These are phyloP conservation scores for Tenthredo mesomela DNA, from an alignment of 2,888 invertebrate species.

Conservation along the genomic window DNA sequence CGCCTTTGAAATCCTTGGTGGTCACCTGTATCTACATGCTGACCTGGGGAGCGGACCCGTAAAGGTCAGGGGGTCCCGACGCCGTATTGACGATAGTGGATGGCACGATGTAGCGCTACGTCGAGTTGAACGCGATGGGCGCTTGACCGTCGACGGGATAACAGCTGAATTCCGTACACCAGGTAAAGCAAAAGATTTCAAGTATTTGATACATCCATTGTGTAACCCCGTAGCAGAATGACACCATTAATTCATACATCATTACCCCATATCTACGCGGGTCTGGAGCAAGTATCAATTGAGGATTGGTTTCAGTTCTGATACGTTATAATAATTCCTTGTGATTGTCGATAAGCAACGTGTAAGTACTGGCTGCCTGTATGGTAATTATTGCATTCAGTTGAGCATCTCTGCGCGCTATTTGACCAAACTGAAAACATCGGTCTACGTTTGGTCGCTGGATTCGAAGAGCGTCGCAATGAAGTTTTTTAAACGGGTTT, in stretches of 20 bases:
- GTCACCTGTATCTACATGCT: constrained; percentile 94
- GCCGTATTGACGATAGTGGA: constrained; percentile 92
- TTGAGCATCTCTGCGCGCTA: no score
- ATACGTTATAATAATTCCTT: neutral
- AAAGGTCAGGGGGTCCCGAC: constrained; percentile 90
- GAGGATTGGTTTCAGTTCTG: neutral
- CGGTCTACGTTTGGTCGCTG: no score
- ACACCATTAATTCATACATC: neutral
- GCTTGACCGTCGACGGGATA: constrained; percentile 93
- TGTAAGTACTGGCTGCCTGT: no score
- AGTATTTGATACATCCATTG: neutral
- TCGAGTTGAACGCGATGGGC: constrained; percentile 90
- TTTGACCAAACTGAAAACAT: no score
- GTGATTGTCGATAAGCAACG: neutral
- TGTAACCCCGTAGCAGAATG: neutral
- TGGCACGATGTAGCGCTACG: constrained; percentile 95
- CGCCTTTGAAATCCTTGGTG: constrained; percentile 95
- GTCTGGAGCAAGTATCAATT: neutral
- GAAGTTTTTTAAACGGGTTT: no score
- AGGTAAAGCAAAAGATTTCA: constrained; percentile 79
- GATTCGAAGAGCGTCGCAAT: no score
- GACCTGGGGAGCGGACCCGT: constrained; percentile 96
- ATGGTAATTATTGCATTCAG: no score
- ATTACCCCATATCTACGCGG: neutral
- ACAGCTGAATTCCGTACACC: constrained; percentile 94